Conservation (phyloP, 2,797 vertebrate species). For the Rhadinocentrus ornatus region DNA sequence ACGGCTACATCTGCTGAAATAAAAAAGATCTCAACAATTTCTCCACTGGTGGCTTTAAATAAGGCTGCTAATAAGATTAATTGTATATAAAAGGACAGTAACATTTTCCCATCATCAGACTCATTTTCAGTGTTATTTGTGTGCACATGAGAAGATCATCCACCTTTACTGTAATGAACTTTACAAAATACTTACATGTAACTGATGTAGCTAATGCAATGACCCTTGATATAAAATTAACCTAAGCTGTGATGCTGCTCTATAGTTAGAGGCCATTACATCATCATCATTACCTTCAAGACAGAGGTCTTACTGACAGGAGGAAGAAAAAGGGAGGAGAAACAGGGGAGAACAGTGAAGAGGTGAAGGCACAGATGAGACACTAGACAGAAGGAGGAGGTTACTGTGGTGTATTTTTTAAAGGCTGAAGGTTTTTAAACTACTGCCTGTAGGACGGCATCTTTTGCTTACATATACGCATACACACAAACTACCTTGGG, state of each 20-base stretch:
- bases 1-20: background rate
- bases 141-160: constrained; percentile 7
- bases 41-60: background rate
- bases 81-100: background rate
- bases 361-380: constrained; percentile 40
- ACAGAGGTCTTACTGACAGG: constrained; percentile 38
- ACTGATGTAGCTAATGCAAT: constrained; percentile 1
- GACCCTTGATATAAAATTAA: constrained; percentile 16
- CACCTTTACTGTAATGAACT: constrained; percentile 11
- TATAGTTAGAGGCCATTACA: constrained; percentile 21
- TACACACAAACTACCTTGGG: constrained; percentile 8
- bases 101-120: background rate
- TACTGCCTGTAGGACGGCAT: constrained; percentile 5
- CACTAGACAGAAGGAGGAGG: constrained; percentile 64
- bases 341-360: constrained; percentile 8
- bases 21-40: background rate
- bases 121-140: background rate
- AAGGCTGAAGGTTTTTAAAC: constrained; percentile 84
- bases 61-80: background rate
- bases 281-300: constrained; percentile 51
- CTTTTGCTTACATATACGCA: background rate
- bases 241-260: constrained; percentile 2
- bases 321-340: constrained; percentile 23
- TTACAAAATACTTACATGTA: constrained; percentile 10
- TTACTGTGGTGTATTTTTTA: constrained; percentile 84